Conservation (phyloP, 2,797 vertebrate genomes). For the Dryobates pubescens region DNA sequence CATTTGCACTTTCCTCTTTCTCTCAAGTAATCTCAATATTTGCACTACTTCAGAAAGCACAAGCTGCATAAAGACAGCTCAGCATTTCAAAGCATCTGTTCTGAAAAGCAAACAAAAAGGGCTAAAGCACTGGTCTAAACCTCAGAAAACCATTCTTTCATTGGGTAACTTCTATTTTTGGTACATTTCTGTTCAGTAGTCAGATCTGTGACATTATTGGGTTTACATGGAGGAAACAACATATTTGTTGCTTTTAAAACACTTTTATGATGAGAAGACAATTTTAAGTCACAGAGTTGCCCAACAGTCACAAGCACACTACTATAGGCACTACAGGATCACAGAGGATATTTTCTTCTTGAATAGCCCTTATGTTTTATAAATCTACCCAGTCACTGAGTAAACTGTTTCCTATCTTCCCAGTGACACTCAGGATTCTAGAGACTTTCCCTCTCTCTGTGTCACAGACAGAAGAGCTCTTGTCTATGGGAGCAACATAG, state of each 20-base stretch:
- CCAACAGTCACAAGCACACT: background rate
- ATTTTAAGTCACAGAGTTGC: background rate
- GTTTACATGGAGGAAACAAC: background rate
- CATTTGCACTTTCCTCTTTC: background rate
- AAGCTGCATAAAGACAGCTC: background rate
- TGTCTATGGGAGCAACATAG: fast-evolving
- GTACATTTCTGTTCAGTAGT: background rate
- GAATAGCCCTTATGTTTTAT: background rate
- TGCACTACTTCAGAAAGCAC: background rate
- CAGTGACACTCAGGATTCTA: background rate
- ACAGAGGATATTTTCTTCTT: background rate
- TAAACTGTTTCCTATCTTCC: background rate
- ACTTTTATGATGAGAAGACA: background rate
- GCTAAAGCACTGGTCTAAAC: background rate
- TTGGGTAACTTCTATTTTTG: background rate
- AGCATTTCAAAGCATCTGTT: background rate
- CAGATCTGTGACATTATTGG: background rate
- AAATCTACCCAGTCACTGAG: background rate
- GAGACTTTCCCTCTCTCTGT: background rate
- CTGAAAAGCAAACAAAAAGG: background rate
- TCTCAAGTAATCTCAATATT: background rate
- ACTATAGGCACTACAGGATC: background rate
- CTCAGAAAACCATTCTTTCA: background rate
- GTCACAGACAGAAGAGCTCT: background rate
- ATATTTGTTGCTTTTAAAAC: background rate